Evolutionary conservation across 2,888 invertebrate genomes (phyloP).

Genomic region (Tetragnatha montana): DNA sequence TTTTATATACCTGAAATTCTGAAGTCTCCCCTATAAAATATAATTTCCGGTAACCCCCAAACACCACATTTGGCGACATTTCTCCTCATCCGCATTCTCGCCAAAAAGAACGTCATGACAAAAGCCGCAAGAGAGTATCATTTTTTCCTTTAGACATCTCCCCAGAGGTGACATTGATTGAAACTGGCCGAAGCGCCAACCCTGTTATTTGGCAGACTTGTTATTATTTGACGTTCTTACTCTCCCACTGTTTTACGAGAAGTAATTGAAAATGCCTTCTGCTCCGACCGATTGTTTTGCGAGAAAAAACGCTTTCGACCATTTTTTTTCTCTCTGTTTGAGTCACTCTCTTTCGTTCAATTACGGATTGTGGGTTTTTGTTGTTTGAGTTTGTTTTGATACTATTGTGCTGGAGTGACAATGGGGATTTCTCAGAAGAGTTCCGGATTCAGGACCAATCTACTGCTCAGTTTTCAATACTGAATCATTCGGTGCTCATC

Average conservation of each 20-base stretch:
- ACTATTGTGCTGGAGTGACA: neutral
- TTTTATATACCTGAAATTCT: no score
- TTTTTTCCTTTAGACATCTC: no score
- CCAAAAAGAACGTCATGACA: no score
- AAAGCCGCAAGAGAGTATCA: no score
- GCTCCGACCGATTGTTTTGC: no score
- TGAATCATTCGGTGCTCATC: no score
- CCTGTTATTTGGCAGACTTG: slow-evolving; percentile 51
- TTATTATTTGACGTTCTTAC: slow-evolving; percentile 36
- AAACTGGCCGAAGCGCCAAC: slow-evolving; percentile 23
- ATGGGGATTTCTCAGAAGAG: neutral
- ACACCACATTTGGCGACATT: no score
- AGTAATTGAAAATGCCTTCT: slow-evolving; percentile 58
- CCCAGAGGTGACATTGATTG: slow-evolving; percentile 58
- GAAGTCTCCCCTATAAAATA: no score
- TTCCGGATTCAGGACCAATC: neutral
- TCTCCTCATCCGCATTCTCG: no score
- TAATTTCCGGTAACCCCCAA: no score
- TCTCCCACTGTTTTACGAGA: slow-evolving; percentile 51
- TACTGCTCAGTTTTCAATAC: neutral
- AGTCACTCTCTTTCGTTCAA: neutral
- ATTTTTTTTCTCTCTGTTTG: neutral
- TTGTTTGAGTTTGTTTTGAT: neutral
- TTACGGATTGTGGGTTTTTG: neutral
- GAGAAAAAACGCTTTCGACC: no score